Evolutionary conservation across 2,113 vertebrate genomes (phyloP), one percentile per base, ranked within the genome.

Genomic region (Numida meleagris): DNA sequence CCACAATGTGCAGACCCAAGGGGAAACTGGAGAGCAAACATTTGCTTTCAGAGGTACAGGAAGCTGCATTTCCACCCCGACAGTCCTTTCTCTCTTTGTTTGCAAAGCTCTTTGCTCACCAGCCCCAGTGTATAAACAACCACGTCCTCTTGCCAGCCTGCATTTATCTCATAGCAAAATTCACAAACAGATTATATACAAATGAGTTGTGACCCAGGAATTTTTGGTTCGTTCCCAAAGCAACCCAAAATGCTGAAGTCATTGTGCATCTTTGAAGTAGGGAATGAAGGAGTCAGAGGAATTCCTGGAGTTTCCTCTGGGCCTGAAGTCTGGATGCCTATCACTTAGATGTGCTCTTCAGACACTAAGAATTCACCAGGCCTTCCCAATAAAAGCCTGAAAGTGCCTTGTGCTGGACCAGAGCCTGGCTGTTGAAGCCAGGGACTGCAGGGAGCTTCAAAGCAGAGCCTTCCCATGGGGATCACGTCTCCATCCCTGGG

Each of bases 11-110:
- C 88, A 70, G 42, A 89, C 90, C 88, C 88, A 90, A 90, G 63
- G 76, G 85, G 90, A 24, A 95, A 86, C 82, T 3, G 24, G 23
- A 93, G 59, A 93, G 82, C 88, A 94, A 93, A 93, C 40, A 92
- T 94, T 96, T 88, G 21, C 11, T 82, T 93, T 70, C 66, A 43
- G 91, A 74, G 68, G 45, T 67, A 77, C 25, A 50, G 90, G 88
- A 94, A 96, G 82, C 65, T 95, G 21, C 33, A 14, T 88, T 86
- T 90, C 50, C 61, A 95, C 86, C 67, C 79, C 42, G 36, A 53
- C 71, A 88, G n/a, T 43, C 70, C 53, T 88, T 91, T 86, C 43
- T 11, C 36, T 65, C 45, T 14, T 1, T 76, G 85, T 88, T 89
- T 96, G 92, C 70, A 85, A 72, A 92, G 77, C 62, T 76, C 82